phyloP scores from a whole-genome alignment of 2,888 invertebrate genomes.

The Tetranychus truncatus region DNA sequence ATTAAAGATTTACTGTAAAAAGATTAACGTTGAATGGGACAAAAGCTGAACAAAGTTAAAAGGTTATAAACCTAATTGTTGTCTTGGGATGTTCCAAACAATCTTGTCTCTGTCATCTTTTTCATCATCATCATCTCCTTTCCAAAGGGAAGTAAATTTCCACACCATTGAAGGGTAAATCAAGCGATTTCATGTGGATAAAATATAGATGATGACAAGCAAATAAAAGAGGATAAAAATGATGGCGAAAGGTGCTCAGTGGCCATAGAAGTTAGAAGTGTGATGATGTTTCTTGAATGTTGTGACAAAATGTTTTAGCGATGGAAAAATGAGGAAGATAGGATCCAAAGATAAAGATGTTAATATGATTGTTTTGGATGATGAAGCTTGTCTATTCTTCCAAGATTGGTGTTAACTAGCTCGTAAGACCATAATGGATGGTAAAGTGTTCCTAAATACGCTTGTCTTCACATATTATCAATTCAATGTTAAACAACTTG shows the following conservation, averaged over 20 bases:
- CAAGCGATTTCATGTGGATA: background rate
- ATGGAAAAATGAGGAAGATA: background rate
- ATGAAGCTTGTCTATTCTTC: background rate
- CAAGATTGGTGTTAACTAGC: background rate
- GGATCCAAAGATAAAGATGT: background rate
- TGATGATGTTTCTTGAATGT: background rate
- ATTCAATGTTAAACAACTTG: constrained; percentile 5
- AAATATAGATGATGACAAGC: background rate
- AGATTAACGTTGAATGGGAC: background rate
- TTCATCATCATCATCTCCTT: background rate
- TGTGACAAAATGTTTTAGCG: background rate
- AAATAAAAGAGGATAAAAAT: background rate
- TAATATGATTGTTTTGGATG: background rate
- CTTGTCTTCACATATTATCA: constrained; percentile 10
- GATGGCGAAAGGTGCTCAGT: background rate
- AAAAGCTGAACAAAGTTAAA: background rate
- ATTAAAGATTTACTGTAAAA: background rate
- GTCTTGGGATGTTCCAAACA: background rate
- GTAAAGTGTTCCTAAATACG: constrained; percentile 6
- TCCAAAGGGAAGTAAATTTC: background rate
- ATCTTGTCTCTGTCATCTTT: constrained; percentile 9
- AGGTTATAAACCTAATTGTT: constrained; percentile 1
- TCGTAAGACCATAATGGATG: background rate
- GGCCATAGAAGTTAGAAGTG: background rate
- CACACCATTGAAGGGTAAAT: background rate